These are phyloP conservation scores for Quadriops clusia DNA, from an alignment of 2,888 invertebrate genomes.

Conservation along the genomic window DNA sequence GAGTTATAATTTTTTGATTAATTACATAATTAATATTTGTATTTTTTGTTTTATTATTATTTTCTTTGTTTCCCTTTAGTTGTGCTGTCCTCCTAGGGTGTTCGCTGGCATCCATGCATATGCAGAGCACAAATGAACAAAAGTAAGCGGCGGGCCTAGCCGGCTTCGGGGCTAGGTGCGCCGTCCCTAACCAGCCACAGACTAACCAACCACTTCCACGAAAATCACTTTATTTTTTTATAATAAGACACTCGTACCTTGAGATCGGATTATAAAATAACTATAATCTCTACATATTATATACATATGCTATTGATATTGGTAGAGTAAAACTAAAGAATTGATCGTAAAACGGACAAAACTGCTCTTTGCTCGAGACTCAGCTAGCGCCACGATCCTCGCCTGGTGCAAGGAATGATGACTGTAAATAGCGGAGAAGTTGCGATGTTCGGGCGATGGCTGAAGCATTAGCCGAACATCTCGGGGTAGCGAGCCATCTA, in stretches of 20 bases:
- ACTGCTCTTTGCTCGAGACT: no score
- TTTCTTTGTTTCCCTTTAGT: slow-evolving; percentile 18
- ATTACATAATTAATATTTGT: slow-evolving; percentile 17
- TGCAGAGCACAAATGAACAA: slow-evolving; percentile 21
- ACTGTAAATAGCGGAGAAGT: no score
- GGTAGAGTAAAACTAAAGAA: no score
- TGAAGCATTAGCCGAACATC: no score
- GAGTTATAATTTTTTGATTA: no score
- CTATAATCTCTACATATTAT: slow-evolving; percentile 15
- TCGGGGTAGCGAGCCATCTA: no score
- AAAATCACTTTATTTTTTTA: slow-evolving; percentile 32
- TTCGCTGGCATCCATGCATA: slow-evolving; percentile 28
- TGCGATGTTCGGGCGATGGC: no score
- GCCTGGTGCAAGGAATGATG: no score
- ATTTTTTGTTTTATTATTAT: slow-evolving; percentile 18
- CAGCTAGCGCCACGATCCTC: no score
- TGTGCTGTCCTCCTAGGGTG: slow-evolving; percentile 32
- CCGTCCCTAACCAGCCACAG: slow-evolving; percentile 26
- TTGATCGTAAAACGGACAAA: no score
- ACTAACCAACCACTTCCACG: slow-evolving; percentile 35
- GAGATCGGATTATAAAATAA: slow-evolving; percentile 24
- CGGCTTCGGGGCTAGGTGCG: slow-evolving; percentile 10
- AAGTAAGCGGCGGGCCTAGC: slow-evolving; percentile 16
- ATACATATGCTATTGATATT: no score
- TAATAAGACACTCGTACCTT: slow-evolving; percentile 28